Conservation (phyloP, 1,140 invertebrate genomes). For the Apis cerana region DNA sequence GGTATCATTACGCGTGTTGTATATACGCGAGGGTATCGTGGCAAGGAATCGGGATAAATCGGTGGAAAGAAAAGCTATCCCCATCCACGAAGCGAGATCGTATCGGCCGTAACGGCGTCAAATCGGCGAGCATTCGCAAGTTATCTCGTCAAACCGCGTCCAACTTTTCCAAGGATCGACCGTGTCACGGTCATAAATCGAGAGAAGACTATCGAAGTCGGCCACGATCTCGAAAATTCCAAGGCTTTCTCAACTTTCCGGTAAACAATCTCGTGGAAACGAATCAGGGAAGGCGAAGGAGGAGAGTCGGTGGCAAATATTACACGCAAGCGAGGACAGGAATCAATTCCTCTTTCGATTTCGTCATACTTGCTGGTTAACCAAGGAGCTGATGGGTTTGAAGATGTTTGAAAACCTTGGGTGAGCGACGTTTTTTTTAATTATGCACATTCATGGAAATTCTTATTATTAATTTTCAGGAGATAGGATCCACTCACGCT, state of each 20-base stretch:
- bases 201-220: constrained; percentile 7
- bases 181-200: constrained; percentile 24
- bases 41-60: background rate
- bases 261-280: constrained; percentile 34
- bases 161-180: constrained; percentile 5
- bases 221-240: constrained; percentile 21
- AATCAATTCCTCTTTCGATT: constrained; percentile 1
- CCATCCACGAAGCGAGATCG: background rate
- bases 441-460: no score
- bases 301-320: background rate
- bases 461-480: no score
- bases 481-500: no score
- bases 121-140: background rate
- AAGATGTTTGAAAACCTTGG: no score
- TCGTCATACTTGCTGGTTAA: background rate
- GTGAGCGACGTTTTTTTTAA: no score
- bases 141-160: constrained; percentile 25
- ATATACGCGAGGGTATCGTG: background rate
- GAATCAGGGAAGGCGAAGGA: constrained; percentile 22
- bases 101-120: background rate
- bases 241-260: constrained; percentile 22
- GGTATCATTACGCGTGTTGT: background rate
- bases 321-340: background rate
- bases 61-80: background rate
- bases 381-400: background rate